A percentile compares a stretch with the other conserved stretches of the same genome.
phyloP scores from a whole-genome alignment of 2,113 vertebrate genomes.

The Oceanodroma tethys region DNA sequence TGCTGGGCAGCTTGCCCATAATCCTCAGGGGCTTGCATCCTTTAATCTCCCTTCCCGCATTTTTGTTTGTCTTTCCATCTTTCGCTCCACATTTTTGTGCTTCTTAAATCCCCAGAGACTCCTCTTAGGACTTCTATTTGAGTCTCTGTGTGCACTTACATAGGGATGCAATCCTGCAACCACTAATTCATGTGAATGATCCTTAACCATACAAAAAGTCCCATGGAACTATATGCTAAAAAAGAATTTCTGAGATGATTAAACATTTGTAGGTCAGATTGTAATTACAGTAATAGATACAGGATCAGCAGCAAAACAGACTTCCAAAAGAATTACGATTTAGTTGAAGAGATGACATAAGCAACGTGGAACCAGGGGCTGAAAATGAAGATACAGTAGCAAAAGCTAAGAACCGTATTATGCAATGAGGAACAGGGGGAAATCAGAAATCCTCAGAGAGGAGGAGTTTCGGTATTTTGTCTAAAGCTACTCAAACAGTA shows the following conservation, averaged over 20 bases:
- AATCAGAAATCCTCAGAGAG: background rate
- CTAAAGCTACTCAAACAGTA: background rate
- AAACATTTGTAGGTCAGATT: background rate
- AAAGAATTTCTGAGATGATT: background rate
- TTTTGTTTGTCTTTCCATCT: constrained; percentile 52
- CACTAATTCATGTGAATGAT: background rate
- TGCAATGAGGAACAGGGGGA: background rate
- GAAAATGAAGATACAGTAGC: background rate
- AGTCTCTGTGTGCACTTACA: background rate
- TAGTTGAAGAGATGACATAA: background rate
- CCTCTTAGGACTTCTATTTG: background rate
- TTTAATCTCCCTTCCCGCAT: background rate
- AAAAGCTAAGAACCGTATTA: background rate
- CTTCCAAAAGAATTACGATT: background rate
- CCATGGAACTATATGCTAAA: background rate
- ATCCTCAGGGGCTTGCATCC: background rate
- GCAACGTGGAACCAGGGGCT: background rate
- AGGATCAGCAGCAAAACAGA: background rate
- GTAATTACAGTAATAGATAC: background rate
- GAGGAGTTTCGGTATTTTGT: background rate
- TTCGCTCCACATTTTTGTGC: constrained; percentile 12
- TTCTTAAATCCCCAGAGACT: background rate
- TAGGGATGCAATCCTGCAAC: background rate
- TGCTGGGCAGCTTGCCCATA: constrained; percentile 41
- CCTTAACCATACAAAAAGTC: background rate